Evolutionary conservation across 2,113 vertebrate genomes (phyloP).

Genomic region (Monopterus albus): DNA sequence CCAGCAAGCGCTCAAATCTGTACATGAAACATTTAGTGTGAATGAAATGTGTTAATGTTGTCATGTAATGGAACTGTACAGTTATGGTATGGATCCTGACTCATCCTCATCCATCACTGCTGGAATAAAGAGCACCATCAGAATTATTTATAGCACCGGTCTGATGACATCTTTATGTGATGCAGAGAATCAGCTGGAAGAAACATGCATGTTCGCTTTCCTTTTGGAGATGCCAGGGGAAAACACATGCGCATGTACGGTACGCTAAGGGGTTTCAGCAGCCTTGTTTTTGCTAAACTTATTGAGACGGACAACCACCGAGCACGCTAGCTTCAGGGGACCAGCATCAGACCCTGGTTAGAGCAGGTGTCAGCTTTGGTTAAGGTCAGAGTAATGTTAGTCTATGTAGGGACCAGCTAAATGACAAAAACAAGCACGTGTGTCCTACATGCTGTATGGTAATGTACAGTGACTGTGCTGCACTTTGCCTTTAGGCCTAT

Average conservation of each 20-base stretch:
- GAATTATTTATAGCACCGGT: constrained; percentile 34
- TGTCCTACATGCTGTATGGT: too few relatives aligned
- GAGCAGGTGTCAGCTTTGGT: too few relatives aligned
- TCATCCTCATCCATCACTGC: constrained; percentile 9
- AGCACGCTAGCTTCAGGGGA: too few relatives aligned
- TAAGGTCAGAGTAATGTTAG: too few relatives aligned
- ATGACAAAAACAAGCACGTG: too few relatives aligned
- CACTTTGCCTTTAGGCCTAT: constrained; percentile 24
- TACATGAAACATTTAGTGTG: not conserved
- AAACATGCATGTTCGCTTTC: constrained; percentile 15
- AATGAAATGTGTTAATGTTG: not conserved
- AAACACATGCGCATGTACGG: not conserved
- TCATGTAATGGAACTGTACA: not conserved
- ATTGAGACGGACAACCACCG: too few relatives aligned
- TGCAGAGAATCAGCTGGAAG: constrained; percentile 49
- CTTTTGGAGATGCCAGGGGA: constrained; percentile 42
- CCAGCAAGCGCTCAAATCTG: not conserved
- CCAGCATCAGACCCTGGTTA: too few relatives aligned
- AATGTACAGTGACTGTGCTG: constrained; percentile 25
- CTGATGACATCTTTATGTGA: constrained; percentile 51
- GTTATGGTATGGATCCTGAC: not conserved
- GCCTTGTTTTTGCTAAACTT: too few relatives aligned
- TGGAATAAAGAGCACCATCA: not conserved
- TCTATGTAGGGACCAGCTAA: too few relatives aligned
- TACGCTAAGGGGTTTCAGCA: not conserved